phyloP scores from a whole-genome alignment of 2,113 vertebrate species.

The Dipodomys merriami region DNA sequence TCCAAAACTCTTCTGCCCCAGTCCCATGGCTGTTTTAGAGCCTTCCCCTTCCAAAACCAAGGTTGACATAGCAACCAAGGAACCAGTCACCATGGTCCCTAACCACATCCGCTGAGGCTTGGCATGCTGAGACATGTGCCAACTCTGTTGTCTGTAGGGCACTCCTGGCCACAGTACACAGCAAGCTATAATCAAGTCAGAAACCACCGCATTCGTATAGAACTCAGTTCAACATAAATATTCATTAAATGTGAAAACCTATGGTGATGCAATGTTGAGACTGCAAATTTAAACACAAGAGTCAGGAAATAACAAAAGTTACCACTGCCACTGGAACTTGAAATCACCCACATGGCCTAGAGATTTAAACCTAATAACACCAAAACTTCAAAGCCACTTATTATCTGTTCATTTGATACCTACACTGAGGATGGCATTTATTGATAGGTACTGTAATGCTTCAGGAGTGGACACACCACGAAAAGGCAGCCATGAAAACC shows the following conservation, averaged over 20 bases:
- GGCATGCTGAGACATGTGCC: conserved; percentile 65
- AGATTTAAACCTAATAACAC: conserved; percentile 49
- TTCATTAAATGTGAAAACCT: conserved; percentile 79
- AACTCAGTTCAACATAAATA: conserved; percentile 82
- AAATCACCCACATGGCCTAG: conserved; percentile 57
- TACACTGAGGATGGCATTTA: not conserved
- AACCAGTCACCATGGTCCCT: conserved; percentile 68
- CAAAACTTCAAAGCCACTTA: conserved; percentile 29
- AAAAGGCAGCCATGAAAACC: conserved; percentile 26
- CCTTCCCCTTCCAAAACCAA: conserved; percentile 73
- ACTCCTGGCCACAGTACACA: conserved; percentile 68
- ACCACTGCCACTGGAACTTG: conserved; percentile 63
- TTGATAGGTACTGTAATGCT: not conserved
- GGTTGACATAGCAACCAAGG: conserved; percentile 74
- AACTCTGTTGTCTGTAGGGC: conserved; percentile 76
- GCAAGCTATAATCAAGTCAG: conserved; percentile 80
- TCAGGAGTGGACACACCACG: not conserved
- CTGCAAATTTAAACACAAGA: conserved; percentile 81
- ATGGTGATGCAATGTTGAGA: conserved; percentile 82
- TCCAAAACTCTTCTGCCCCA: conserved; percentile 58
- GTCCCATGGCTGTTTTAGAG: conserved; percentile 61
- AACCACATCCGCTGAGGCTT: conserved; percentile 68
- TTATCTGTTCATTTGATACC: conserved; percentile 11
- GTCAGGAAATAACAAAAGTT: conserved; percentile 79
- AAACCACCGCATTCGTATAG: conserved; percentile 78